phyloP scores from a whole-genome alignment of 2,888 invertebrate species.

The Tenthredo livida region DNA sequence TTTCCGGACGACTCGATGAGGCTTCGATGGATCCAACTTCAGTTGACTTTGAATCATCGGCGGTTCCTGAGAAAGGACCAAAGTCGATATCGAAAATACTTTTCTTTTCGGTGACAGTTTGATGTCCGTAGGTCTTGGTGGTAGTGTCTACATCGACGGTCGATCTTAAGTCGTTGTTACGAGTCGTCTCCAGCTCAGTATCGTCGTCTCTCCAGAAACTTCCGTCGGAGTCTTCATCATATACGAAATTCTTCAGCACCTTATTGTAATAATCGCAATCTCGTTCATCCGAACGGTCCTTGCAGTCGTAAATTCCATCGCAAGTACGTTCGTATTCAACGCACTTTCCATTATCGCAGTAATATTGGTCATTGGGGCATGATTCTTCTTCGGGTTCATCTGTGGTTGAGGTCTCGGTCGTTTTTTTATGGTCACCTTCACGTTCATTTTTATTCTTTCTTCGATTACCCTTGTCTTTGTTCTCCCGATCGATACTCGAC shows the following conservation, averaged over 20 bases:
- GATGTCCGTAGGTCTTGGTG: not conserved
- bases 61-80: not conserved
- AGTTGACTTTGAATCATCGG: not conserved
- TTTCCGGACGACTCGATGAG: not conserved
- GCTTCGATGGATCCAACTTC: not conserved
- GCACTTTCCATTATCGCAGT: constrained; percentile 63
- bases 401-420: not conserved
- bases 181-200: not conserved
- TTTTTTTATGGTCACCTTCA: constrained; percentile 25
- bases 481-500: not conserved
- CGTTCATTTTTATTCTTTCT: not conserved
- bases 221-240: not conserved
- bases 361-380: constrained; percentile 59
- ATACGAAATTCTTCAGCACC: not conserved
- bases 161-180: not conserved
- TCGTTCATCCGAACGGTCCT: constrained; percentile 79
- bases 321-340: constrained; percentile 74
- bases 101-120: constrained; percentile 4
- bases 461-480: constrained; percentile 20
- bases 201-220: not conserved
- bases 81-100: too few species aligned
- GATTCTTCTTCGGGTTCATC: not conserved
- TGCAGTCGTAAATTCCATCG: constrained; percentile 77
- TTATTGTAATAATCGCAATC: constrained; percentile 77
- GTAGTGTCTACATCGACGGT: not conserved